phyloP scores from a whole-genome alignment of 2,888 invertebrate genomes.

The Metacarcinus magister region DNA sequence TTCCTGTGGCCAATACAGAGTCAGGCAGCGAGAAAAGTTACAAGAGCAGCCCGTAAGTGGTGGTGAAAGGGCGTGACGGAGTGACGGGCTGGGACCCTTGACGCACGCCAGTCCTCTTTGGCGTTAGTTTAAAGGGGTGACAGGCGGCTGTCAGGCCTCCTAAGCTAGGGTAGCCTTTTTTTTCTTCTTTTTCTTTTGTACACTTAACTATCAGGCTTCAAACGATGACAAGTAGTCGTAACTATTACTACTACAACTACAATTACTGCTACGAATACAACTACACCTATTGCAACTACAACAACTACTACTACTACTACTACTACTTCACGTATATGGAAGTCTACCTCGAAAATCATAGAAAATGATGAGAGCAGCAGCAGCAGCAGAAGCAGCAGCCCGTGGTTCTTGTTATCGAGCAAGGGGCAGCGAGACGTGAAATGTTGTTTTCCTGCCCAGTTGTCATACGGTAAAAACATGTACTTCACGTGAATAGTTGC shows the following conservation, averaged over 20 bases:
- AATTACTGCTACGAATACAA: no score
- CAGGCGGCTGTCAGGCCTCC: background rate
- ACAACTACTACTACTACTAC: background rate
- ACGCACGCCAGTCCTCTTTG: background rate
- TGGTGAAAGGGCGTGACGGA: constrained; percentile 38
- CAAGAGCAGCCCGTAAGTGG: constrained; percentile 53
- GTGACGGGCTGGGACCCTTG: background rate
- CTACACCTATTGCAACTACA: no score
- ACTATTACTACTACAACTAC: no score
- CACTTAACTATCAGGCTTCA: background rate
- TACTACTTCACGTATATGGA: no score
- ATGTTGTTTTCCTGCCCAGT: no score
- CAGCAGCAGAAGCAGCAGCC: no score
- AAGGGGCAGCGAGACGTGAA: no score
- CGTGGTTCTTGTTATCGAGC: no score
- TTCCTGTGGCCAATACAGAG: constrained; percentile 56
- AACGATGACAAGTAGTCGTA: background rate
- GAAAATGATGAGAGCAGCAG: no score
- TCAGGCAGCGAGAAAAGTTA: constrained; percentile 61
- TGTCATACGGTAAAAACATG: no score
- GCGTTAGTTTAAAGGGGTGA: background rate
- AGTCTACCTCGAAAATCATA: no score
- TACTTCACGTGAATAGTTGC: no score
- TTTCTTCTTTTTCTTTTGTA: background rate
- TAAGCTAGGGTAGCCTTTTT: background rate